phyloP scores from a whole-genome alignment of 2,113 vertebrate species.

The Sciurus niger region DNA sequence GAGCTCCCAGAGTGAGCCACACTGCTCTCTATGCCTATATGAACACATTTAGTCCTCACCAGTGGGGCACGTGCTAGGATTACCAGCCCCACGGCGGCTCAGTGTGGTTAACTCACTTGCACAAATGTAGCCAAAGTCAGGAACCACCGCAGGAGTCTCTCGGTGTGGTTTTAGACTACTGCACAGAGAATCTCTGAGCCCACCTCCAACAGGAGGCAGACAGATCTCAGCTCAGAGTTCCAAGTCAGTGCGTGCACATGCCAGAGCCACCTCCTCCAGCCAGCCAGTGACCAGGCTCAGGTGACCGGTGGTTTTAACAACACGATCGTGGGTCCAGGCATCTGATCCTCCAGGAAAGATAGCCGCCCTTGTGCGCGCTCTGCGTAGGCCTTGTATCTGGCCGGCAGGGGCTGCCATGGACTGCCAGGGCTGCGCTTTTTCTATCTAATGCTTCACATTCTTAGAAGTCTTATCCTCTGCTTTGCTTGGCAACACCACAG shows the following conservation, averaged over 20 bases:
- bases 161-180: rapidly evolving
- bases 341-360: slow-evolving; percentile 11
- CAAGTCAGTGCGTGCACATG: rapidly evolving
- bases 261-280: not conserved
- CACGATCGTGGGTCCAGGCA: not conserved
- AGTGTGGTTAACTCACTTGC: not conserved
- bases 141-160: rapidly evolving
- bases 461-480: slow-evolving; percentile 86
- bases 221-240: not conserved
- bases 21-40: rapidly evolving
- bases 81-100: not conserved
- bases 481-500: slow-evolving; percentile 89
- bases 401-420: slow-evolving; percentile 81
- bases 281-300: not conserved
- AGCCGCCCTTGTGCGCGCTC: slow-evolving; percentile 34
- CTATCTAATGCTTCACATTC: slow-evolving; percentile 85
- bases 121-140: rapidly evolving
- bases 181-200: not conserved
- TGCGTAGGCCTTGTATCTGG: slow-evolving; percentile 85
- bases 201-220: not conserved
- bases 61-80: rapidly evolving
- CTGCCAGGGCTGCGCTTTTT: slow-evolving; percentile 78
- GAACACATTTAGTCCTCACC: not conserved
- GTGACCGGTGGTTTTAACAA: rapidly evolving
- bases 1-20: not conserved